Base-by-base conservation (phyloP, 2,888 invertebrate species). In the Acrobasis suavella region DNA sequence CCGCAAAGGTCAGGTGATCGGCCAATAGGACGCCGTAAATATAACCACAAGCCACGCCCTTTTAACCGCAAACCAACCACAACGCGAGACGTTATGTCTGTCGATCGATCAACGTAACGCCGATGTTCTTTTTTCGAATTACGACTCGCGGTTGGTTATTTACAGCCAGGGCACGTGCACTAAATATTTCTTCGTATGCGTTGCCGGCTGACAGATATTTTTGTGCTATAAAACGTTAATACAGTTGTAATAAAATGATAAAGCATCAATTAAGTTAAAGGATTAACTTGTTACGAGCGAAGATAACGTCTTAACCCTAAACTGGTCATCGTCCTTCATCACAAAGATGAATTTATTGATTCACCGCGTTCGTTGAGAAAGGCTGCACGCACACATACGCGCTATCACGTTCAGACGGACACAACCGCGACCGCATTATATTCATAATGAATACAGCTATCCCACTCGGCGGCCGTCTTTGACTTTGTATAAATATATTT, bases 51-150 rank as follows among this genome's bases (percentile, higher is more conserved):
- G 86, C 93, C 93, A 92, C 94, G 94, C 94, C 94, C 91, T 81
- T 78, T 81, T 92, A 93, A 94, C 94, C 94, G 89, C 94, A 94
- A 94, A 92, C 93, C 93, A 93, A 93, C 93, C 92, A 91, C 93
- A 91, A 89, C 81, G 87, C 91, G 88, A 92, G 91, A 93, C 87
- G 85, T 81, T 81, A 80, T 80, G 72, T 86, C 81, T 81, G 82
- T 81, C 82, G 85, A 91, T 89, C 86, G 91, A 92, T 89, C 86
- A 73, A 72, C 80, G 80, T 83, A 74, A 80, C 70, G 72, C 73
- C 74, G 75, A 76, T 76, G 76, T 83, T 82, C 79, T 87, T 89
- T 89, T 88, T 89, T 85, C 71, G 71, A 80, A 83, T 80, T 73
- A 78, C 78, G 73, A 72, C 69, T 66, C 62, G 65, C 68, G 72